phyloP scores from a whole-genome alignment of 2,113 vertebrate genomes.

The Ellobius talpinus region DNA sequence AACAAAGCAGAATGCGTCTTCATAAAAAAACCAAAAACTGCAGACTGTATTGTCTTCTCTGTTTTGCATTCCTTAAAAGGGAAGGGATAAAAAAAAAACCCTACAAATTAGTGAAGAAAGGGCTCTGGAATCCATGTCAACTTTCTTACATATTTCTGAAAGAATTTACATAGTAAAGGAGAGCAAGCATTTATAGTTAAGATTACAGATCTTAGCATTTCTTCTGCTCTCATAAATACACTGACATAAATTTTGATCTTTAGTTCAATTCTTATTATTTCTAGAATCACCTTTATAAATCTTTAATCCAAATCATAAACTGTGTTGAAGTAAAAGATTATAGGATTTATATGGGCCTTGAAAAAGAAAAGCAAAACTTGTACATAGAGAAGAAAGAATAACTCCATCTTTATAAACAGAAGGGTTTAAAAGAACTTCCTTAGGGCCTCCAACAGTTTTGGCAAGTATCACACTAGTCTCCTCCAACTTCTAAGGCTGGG shows the following conservation, averaged over 20 bases:
- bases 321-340: not conserved
- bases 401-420: constrained; percentile 64
- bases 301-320: not conserved
- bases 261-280: not conserved
- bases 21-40: not conserved
- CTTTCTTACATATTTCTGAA: not conserved
- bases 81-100: not conserved
- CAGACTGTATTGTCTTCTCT: not conserved
- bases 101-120: not conserved
- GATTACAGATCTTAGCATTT: not conserved
- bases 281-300: not conserved
- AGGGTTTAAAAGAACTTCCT: constrained; percentile 67
- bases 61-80: constrained; percentile 72
- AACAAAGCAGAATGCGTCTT: not conserved
- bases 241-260: not conserved
- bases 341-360: not conserved
- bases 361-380: not conserved
- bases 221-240: not conserved
- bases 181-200: not conserved
- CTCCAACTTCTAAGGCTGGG: constrained; percentile 87
- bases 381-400: constrained; percentile 51
- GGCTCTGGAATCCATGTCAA: not conserved
- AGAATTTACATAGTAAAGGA: not conserved
- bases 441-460: constrained; percentile 84
- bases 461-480: constrained; percentile 80